phyloP scores from a whole-genome alignment of 2,888 invertebrate genomes.

The Idaea aversata region DNA sequence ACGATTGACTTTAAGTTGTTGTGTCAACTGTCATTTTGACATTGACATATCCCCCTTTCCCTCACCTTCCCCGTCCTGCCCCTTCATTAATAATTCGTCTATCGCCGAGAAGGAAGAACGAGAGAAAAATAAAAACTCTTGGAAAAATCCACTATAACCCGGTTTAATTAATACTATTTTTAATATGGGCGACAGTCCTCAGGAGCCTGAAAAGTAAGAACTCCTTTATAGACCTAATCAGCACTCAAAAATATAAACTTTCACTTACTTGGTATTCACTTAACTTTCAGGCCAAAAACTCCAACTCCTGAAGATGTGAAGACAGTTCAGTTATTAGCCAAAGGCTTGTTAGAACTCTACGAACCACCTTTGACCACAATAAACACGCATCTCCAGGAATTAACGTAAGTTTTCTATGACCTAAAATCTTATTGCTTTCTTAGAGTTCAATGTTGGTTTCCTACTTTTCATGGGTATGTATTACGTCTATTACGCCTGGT shows the following conservation, averaged over 20 bases:
- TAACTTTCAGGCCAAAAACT: conserved; percentile 32
- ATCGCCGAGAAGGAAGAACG: neutral
- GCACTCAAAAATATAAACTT: neutral
- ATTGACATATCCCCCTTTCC: no score
- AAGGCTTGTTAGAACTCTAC: conserved; percentile 68
- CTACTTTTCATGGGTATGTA: no score
- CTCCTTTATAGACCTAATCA: neutral
- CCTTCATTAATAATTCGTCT: no score
- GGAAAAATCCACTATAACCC: neutral
- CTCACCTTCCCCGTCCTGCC: no score
- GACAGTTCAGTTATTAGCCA: conserved; percentile 58
- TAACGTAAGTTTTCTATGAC: conserved; percentile 62
- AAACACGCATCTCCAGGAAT: conserved; percentile 69
- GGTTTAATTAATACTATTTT: neutral
- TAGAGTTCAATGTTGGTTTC: no score
- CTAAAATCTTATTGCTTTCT: neutral
- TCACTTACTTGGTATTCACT: neutral
- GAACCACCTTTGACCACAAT: conserved; percentile 71
- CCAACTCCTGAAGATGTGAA: conserved; percentile 48
- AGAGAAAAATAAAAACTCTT: neutral
- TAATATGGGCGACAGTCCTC: neutral
- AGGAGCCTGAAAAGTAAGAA: neutral
- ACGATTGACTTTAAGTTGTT: no score
- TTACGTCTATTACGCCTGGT: no score
- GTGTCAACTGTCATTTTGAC: no score